A percentile compares a stretch with the other conserved stretches of the same genome.
These are phyloP conservation scores for Catostomus latipinnis DNA, from an alignment of 2,797 vertebrate genomes.

Conservation along the genomic window DNA sequence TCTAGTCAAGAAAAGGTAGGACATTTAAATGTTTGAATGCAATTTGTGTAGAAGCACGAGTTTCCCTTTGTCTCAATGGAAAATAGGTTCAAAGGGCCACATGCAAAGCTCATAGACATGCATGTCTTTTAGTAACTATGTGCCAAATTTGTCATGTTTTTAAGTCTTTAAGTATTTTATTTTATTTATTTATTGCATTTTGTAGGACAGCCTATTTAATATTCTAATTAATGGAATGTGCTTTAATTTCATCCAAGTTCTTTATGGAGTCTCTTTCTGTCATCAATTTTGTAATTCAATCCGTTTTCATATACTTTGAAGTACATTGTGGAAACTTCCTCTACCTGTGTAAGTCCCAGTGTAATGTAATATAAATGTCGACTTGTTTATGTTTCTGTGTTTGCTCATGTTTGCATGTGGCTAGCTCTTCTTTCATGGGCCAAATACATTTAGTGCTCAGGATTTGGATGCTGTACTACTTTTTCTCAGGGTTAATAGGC, in stretches of 20 bases:
- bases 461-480: not conserved
- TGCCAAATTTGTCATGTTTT: not conserved
- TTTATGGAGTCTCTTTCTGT: too few relatives aligned
- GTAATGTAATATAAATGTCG: not conserved
- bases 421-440: not conserved
- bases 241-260: too few relatives aligned
- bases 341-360: not conserved
- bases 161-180: not conserved
- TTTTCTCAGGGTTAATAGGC: not conserved
- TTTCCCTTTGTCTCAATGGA: not conserved
- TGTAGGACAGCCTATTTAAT: not conserved
- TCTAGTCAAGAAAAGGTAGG: conserved; percentile 25
- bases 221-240: not conserved
- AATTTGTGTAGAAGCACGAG: not conserved
- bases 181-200: not conserved
- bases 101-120: not conserved
- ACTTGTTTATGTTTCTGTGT: not conserved
- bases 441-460: not conserved
- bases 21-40: not conserved
- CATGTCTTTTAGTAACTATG: not conserved
- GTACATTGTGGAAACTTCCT: not conserved
- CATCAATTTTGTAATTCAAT: not conserved
- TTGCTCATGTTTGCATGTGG: conserved; percentile 12
- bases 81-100: conserved; percentile 3
- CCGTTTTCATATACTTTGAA: not conserved